These are phyloP conservation scores for Brachystomella parvula DNA, from an alignment of 1,140 invertebrate genomes.

Conservation along the genomic window DNA sequence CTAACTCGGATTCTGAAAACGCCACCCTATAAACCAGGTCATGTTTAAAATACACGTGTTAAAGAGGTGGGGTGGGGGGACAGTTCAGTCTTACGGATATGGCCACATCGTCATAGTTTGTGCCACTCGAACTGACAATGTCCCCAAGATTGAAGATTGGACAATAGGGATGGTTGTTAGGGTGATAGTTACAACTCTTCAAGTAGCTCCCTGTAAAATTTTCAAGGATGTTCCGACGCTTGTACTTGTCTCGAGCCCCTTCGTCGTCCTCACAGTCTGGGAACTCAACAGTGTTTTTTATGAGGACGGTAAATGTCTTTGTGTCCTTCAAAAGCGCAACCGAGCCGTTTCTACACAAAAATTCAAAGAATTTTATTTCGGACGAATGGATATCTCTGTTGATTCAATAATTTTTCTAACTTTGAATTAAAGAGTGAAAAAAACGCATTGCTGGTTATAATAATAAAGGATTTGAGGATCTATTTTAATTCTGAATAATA, in stretches of 20 bases:
- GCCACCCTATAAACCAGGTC: constrained; percentile 44
- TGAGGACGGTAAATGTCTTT: constrained; percentile 23
- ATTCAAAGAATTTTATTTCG: not conserved
- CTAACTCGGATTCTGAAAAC: constrained; percentile 48
- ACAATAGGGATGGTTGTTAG: constrained; percentile 42
- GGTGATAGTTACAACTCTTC: constrained; percentile 43
- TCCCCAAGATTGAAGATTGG: constrained; percentile 47
- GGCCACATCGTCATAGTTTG: constrained; percentile 42
- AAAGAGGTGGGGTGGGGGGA: too few relatives aligned
- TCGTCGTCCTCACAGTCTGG: constrained; percentile 36
- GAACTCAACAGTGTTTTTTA: constrained; percentile 43
- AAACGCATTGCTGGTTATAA: too few relatives aligned
- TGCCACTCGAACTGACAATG: constrained; percentile 42
- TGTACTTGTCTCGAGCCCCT: constrained; percentile 4
- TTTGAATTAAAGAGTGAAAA: too few relatives aligned
- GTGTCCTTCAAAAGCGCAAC: constrained; percentile 15
- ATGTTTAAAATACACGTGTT: too few relatives aligned
- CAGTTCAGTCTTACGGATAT: constrained; percentile 38
- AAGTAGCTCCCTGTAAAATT: constrained; percentile 41
- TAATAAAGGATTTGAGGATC: not conserved
- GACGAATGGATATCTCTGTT: too few relatives aligned
- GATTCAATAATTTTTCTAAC: constrained; percentile 2
- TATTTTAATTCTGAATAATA: not conserved
- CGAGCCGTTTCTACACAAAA: constrained; percentile 1
- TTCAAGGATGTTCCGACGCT: constrained; percentile 45